Percentiles rank a stretch among this genome's conserved stretches.
These are phyloP conservation scores for Drosophila burlai DNA, from an alignment of 1,140 invertebrate genomes.

Conservation along the genomic window DNA sequence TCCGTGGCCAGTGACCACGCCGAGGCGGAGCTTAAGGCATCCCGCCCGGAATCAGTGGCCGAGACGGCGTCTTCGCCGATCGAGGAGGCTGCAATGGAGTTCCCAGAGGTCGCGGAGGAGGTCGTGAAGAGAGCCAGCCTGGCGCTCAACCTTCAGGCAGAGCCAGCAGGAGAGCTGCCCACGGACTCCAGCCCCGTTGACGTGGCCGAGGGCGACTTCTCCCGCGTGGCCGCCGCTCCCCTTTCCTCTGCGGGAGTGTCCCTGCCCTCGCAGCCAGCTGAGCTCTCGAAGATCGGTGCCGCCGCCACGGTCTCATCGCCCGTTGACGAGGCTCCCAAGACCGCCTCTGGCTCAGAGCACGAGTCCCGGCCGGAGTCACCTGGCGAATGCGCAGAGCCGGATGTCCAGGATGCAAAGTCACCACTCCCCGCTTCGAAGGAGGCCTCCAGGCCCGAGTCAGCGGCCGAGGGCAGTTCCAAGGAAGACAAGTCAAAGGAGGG, in stretches of 20 bases:
- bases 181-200: conserved; percentile 75
- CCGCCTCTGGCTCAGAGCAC: conserved; percentile 12
- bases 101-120: conserved; percentile 18
- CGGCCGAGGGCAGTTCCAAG: conserved; percentile 4
- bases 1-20: conserved; percentile 29
- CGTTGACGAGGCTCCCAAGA: conserved; percentile 57
- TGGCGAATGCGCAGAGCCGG: conserved; percentile 29
- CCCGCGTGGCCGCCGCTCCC: background rate
- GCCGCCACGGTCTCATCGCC: conserved; percentile 60
- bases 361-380: conserved; percentile 47
- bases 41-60: conserved; percentile 52
- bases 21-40: conserved; percentile 25
- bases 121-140: conserved; percentile 30
- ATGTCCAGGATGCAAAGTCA: conserved; percentile 17
- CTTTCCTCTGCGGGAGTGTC: background rate
- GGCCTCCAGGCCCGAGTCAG: conserved; percentile 30
- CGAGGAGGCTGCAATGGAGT: conserved; percentile 55
- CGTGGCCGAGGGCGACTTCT: conserved; percentile 69
- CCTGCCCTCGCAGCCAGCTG: conserved; percentile 30
- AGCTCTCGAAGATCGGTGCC: conserved; percentile 22
- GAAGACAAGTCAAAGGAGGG: conserved; percentile 7
- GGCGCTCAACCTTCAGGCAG: conserved; percentile 22
- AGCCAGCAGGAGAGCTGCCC: conserved; percentile 35
- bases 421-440: conserved; percentile 8
- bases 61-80: conserved; percentile 63